Conservation (phyloP, 2,797 vertebrate genomes). For the Cossypha caffra region DNA sequence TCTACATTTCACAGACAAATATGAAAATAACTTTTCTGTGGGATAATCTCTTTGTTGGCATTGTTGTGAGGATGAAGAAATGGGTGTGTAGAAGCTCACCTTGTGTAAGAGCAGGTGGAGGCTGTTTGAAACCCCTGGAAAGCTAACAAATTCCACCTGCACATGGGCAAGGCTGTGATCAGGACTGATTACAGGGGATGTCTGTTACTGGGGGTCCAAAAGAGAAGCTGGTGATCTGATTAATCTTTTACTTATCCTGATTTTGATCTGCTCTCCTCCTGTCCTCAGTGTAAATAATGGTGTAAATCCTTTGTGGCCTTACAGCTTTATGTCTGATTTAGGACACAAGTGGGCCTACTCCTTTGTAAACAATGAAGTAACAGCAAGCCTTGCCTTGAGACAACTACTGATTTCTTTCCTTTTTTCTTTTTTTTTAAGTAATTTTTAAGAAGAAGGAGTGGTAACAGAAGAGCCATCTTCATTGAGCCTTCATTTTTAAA, state of each 20-base stretch:
- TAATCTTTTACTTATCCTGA: not conserved
- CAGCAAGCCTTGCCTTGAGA: not conserved
- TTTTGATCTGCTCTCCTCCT: not conserved
- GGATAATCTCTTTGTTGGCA: not conserved
- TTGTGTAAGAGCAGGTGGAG: not conserved
- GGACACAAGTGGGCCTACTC: not conserved
- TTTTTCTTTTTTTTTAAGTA: not conserved
- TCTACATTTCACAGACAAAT: not conserved
- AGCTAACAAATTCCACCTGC: not conserved
- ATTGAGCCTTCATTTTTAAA: not conserved
- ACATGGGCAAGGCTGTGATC: not conserved
- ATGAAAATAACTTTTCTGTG: not conserved
- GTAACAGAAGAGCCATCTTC: not conserved
- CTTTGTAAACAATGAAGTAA: not conserved
- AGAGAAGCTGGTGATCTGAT: not conserved
- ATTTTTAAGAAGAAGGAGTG: not conserved
- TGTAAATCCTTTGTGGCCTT: not conserved
- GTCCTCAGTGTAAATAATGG: not conserved
- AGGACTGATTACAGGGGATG: not conserved
- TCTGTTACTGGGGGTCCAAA: not conserved
- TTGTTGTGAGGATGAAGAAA: not conserved
- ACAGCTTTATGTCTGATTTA: not conserved
- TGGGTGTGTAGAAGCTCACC: fast-evolving
- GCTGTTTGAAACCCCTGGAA: not conserved
- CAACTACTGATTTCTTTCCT: not conserved